Percentiles rank a stretch among this genome's conserved stretches.
Evolutionary conservation across 2,888 invertebrate genomes (phyloP).

Genomic region (Meteorus cinctellus): DNA sequence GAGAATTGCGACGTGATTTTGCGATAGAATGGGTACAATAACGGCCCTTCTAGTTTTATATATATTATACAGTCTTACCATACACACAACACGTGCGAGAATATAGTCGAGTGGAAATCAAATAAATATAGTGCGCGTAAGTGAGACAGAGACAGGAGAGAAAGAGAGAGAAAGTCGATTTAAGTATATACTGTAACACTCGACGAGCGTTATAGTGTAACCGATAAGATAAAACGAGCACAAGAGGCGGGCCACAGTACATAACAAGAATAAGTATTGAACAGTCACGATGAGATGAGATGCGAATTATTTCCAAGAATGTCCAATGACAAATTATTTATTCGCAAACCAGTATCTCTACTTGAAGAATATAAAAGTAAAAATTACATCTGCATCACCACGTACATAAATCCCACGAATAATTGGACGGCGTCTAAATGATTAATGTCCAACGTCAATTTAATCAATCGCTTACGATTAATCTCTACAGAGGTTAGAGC

Average conservation of each 20-base stretch:
- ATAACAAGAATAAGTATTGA: constrained; percentile 24
- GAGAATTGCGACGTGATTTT: constrained; percentile 9
- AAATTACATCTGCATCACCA: constrained; percentile 4
- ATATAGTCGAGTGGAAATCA: constrained; percentile 16
- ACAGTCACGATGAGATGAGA: constrained; percentile 31
- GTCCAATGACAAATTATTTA: constrained; percentile 27
- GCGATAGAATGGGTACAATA: constrained; percentile 23
- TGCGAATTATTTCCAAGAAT: constrained; percentile 17
- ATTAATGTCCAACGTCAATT: neutral
- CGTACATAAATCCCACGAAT: constrained; percentile 31
- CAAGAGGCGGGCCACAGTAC: constrained; percentile 23
- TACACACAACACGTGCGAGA: constrained; percentile 3
- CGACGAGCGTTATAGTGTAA: constrained; percentile 10
- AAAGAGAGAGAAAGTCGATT: constrained; percentile 3
- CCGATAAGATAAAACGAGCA: constrained; percentile 41
- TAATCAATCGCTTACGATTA: constrained; percentile 6
- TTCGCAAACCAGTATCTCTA: constrained; percentile 7
- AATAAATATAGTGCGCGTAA: neutral
- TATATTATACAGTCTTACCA: neutral
- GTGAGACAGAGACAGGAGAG: neutral
- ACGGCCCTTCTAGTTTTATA: constrained; percentile 3
- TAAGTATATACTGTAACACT: constrained; percentile 16
- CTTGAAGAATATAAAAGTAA: neutral
- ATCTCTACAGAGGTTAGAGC: neutral
- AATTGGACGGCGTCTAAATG: constrained; percentile 19